Evolutionary conservation across 2,113 vertebrate genomes (phyloP).

Genomic region (Catagonus wagneri): DNA sequence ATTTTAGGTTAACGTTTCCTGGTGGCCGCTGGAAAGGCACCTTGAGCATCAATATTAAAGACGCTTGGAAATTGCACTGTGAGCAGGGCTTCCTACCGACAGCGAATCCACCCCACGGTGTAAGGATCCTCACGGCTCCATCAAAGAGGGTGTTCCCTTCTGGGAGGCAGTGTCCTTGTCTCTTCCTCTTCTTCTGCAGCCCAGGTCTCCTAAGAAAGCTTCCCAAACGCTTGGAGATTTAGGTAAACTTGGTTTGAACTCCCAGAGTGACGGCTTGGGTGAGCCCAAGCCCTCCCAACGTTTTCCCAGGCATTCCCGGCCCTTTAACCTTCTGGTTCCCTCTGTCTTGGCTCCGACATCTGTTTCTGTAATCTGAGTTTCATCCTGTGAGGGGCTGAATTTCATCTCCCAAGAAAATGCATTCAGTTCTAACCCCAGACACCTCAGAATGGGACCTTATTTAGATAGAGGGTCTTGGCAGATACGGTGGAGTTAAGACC

Average conservation of each 20-base stretch:
- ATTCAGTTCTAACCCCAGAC: not conserved
- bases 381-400: not conserved
- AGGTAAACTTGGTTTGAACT: constrained; percentile 60
- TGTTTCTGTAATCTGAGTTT: constrained; percentile 17
- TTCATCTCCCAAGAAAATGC: not conserved
- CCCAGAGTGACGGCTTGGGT: not conserved
- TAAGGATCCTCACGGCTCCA: not conserved
- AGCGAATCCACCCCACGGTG: not conserved
- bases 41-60: constrained; percentile 38
- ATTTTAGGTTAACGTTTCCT: constrained; percentile 58
- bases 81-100: constrained; percentile 33
- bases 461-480: not conserved
- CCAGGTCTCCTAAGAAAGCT: not conserved
- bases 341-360: not conserved
- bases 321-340: not conserved
- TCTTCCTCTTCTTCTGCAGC: constrained; percentile 22
- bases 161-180: not conserved
- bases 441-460: constrained; percentile 6
- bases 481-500: not conserved
- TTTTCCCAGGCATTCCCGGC: not conserved
- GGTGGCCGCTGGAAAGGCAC: constrained; percentile 10
- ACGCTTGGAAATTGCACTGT: constrained; percentile 11
- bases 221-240: constrained; percentile 6
- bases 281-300: not conserved
- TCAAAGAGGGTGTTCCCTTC: constrained; percentile 47